Conservation (phyloP, 2,113 vertebrate genomes). For the Amphilophus citrinellus region DNA sequence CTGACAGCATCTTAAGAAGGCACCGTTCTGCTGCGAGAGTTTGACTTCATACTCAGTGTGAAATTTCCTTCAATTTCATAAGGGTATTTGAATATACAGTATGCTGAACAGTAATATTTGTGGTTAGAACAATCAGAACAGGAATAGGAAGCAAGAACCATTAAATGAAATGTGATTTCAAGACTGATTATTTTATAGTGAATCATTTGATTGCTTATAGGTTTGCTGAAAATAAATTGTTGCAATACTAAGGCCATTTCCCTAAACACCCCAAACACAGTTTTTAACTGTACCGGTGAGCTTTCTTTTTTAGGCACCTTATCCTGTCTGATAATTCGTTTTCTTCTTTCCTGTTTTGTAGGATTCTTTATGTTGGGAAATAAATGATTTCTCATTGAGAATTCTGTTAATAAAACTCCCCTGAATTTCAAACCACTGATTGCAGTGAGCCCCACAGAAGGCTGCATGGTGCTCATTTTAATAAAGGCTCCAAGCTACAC, state of each 20-base stretch:
- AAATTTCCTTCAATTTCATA: not conserved
- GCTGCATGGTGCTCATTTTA: slow-evolving; percentile 44
- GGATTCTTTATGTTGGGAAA: not conserved
- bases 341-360: not conserved
- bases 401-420: slow-evolving; percentile 11
- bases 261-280: not conserved
- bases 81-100: not conserved
- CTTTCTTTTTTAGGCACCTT: slow-evolving; percentile 11
- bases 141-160: not conserved
- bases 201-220: not conserved
- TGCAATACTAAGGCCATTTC: not conserved
- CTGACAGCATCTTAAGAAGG: slow-evolving; percentile 52
- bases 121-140: not conserved
- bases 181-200: not conserved
- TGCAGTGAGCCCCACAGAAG: slow-evolving; percentile 24
- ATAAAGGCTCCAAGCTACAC: slow-evolving; percentile 51
- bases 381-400: slow-evolving; percentile 10
- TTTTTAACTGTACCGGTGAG: not conserved
- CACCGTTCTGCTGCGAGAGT: slow-evolving; percentile 1
- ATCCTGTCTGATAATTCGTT: not conserved
- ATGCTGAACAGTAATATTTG: not conserved
- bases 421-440: slow-evolving; percentile 19
- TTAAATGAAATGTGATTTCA: not conserved
- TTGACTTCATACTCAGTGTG: slow-evolving; percentile 19
- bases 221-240: not conserved